Evolutionary conservation across 2,888 invertebrate genomes (phyloP).

Genomic region (Apantesis nais): DNA sequence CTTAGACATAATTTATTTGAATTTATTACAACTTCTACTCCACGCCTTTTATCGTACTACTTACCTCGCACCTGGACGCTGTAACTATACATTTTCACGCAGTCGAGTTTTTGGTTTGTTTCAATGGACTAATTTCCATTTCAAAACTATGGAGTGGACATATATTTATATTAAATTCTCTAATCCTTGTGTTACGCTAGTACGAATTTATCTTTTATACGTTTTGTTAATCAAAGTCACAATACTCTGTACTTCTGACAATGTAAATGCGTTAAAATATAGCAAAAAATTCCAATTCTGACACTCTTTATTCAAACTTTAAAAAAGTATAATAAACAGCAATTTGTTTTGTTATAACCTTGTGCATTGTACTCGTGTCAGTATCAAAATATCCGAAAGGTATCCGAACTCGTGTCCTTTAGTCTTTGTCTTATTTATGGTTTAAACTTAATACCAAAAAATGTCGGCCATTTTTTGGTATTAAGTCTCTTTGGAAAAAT

Average conservation of each 20-base stretch:
- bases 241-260: background rate
- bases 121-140: background rate
- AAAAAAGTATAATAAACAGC: background rate
- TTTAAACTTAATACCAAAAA: constrained; percentile 1
- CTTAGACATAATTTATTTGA: background rate
- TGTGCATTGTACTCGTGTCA: background rate
- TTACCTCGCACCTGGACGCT: background rate
- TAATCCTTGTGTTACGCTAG: too few relatives aligned
- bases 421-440: constrained; percentile 11
- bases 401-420: constrained; percentile 6
- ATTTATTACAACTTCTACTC: background rate
- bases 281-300: background rate
- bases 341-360: background rate
- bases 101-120: background rate
- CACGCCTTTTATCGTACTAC: background rate
- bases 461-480: too few relatives aligned
- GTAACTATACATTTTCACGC: background rate
- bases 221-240: too few relatives aligned
- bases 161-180: too few relatives aligned
- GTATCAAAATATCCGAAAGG: constrained; percentile 2
- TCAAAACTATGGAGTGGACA: too few relatives aligned
- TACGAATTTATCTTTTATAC: too few relatives aligned
- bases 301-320: background rate
- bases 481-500: constrained; percentile 8
- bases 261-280: background rate